These are phyloP conservation scores for Thera britannica DNA, from an alignment of 2,888 invertebrate species.

Conservation along the genomic window DNA sequence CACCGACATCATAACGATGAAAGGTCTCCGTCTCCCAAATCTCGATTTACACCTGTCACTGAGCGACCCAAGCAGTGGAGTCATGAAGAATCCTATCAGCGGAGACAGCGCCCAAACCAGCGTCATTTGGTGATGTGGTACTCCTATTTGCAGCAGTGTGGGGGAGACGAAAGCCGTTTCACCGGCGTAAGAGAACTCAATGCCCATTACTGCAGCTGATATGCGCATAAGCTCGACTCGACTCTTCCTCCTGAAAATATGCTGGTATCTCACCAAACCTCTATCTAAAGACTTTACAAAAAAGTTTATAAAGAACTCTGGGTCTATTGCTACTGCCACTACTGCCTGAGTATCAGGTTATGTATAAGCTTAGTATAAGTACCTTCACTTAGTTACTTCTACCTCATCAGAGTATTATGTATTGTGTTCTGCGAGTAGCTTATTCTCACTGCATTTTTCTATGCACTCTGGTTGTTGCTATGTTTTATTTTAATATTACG, in stretches of 20 bases:
- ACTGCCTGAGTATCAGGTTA: no score
- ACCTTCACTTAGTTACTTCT: no score
- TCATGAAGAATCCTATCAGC: constrained; percentile 96
- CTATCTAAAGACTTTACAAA: no score
- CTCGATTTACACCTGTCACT: constrained; percentile 94
- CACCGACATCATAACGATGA: constrained; percentile 94
- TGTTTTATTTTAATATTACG: no score
- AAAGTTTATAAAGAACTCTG: no score
- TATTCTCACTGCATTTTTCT: no score
- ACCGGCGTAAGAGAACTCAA: constrained; percentile 98
- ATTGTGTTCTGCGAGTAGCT: no score
- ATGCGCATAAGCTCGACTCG: constrained; percentile 92
- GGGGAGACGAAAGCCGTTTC: constrained; percentile 99
- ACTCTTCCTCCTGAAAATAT: constrained; percentile 88
- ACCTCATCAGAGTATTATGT: no score
- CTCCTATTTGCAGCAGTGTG: constrained; percentile 95
- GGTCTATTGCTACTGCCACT: no score
- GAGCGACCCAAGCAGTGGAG: constrained; percentile 95
- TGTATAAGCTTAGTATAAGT: no score
- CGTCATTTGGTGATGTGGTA: constrained; percentile 97
- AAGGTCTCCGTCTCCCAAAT: constrained; percentile 95
- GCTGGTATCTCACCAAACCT: not conserved
- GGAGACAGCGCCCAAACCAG: constrained; percentile 98
- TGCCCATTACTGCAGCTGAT: constrained; percentile 98
- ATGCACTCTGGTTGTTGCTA: no score